phyloP scores from a whole-genome alignment of 2,888 invertebrate species.

The Encarsia formosa region DNA sequence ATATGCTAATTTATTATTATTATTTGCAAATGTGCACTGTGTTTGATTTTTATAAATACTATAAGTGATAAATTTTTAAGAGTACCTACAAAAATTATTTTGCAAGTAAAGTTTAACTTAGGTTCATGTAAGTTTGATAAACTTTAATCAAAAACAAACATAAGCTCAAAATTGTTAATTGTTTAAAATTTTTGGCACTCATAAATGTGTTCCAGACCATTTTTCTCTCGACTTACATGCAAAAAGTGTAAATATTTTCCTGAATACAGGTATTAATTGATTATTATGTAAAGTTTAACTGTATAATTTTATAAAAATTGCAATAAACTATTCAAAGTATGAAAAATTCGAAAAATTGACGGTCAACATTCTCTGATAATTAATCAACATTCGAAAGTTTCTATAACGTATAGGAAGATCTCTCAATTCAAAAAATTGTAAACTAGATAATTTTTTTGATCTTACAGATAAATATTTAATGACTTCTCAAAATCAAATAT shows the following conservation, averaged over 20 bases:
- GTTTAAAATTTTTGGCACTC: slow-evolving; percentile 40
- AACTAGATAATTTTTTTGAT: too few relatives aligned
- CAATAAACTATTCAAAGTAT: background rate
- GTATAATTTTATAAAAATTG: slow-evolving; percentile 16
- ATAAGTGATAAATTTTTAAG: too few relatives aligned
- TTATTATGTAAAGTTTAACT: slow-evolving; percentile 14
- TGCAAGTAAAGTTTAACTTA: too few relatives aligned
- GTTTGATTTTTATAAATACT: too few relatives aligned
- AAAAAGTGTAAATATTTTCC: slow-evolving; percentile 9
- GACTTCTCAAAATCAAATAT: too few relatives aligned
- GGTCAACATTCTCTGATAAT: slow-evolving; percentile 3
- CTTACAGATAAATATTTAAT: too few relatives aligned
- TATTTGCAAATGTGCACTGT: too few relatives aligned
- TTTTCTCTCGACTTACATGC: slow-evolving; percentile 42
- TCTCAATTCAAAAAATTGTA: slow-evolving; percentile 7
- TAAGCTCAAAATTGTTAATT: slow-evolving; percentile 8
- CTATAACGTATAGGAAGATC: slow-evolving; percentile 6
- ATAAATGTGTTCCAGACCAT: slow-evolving; percentile 50
- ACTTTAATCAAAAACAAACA: background rate
- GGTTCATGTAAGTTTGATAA: too few relatives aligned
- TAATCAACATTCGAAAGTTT: slow-evolving; percentile 11
- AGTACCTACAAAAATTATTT: too few relatives aligned
- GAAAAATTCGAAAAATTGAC: slow-evolving; percentile 12
- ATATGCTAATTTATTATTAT: too few relatives aligned
- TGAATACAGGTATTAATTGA: slow-evolving; percentile 22